Evolutionary conservation across 2,113 vertebrate genomes (phyloP).

Genomic region (Corapipo altera): DNA sequence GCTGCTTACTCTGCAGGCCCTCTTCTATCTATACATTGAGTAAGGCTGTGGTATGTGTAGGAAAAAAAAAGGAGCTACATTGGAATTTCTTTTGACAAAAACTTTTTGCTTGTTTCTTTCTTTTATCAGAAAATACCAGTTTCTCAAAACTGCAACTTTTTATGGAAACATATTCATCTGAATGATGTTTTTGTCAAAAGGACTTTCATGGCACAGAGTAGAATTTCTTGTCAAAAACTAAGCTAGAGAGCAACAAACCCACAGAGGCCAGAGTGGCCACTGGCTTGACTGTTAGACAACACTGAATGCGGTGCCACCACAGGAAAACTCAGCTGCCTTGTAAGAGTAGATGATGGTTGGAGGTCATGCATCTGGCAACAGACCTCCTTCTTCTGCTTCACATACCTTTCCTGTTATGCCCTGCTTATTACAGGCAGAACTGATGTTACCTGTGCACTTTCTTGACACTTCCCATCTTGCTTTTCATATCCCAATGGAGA

Average conservation of each 20-base stretch:
- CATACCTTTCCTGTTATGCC: not conserved
- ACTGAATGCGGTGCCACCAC: not conserved
- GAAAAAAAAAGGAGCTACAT: not conserved
- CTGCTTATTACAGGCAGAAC: not conserved
- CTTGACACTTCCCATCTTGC: not conserved
- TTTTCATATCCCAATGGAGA: not conserved
- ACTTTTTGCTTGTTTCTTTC: not conserved
- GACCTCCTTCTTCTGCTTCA: not conserved
- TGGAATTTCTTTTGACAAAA: not conserved
- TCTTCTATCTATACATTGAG: not conserved
- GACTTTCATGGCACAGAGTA: not conserved
- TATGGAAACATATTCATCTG: not conserved
- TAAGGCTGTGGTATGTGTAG: not conserved
- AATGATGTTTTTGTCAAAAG: not conserved
- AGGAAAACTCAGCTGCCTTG: not conserved
- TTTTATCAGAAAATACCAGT: not conserved
- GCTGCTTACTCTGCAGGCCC: not conserved
- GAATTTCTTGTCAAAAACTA: not conserved
- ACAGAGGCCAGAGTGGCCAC: not conserved
- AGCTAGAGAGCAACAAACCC: not conserved
- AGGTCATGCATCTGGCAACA: not conserved
- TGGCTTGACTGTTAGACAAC: not conserved
- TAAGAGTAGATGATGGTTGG: not conserved
- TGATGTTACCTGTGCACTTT: not conserved
- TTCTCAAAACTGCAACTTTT: not conserved